Evolutionary conservation across 1,140 invertebrate species (phyloP).

Genomic region (Coelopa frigida): DNA sequence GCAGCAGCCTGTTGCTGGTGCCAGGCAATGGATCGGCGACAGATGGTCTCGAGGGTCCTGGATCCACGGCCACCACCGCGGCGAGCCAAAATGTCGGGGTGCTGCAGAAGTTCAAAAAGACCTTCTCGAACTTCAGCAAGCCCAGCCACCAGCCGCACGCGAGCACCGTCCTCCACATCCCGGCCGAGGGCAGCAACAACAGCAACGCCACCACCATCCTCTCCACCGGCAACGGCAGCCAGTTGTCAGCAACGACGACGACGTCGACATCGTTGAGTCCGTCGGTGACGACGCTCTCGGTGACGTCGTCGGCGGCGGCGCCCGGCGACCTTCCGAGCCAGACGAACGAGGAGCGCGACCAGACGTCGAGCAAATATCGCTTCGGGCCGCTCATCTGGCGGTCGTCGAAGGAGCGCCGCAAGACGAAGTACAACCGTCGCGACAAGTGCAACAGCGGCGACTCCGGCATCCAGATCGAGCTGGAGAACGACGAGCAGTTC

Average conservation of each 20-base stretch:
- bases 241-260: slow-evolving; percentile 1
- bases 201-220: background rate
- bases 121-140: slow-evolving; percentile 50
- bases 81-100: slow-evolving; percentile 43
- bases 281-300: background rate
- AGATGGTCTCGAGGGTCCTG: background rate
- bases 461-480: slow-evolving; percentile 66
- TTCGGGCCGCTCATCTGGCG: slow-evolving; percentile 66
- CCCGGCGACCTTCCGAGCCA: background rate
- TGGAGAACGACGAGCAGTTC: slow-evolving; percentile 44
- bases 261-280: background rate
- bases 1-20: background rate
- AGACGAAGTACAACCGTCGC: slow-evolving; percentile 60
- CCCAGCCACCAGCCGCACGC: slow-evolving; percentile 27
- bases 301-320: slow-evolving; percentile 8
- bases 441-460: slow-evolving; percentile 70
- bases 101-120: slow-evolving; percentile 63
- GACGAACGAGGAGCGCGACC: background rate
- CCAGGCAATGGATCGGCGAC: background rate
- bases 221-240: background rate
- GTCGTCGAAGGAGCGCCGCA: slow-evolving; percentile 62
- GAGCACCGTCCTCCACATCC: slow-evolving; percentile 33
- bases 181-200: slow-evolving; percentile 10
- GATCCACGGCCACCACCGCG: background rate
- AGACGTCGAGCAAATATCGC: slow-evolving; percentile 37